phyloP scores from a whole-genome alignment of 2,888 invertebrate genomes.

The Apamea sordens region DNA sequence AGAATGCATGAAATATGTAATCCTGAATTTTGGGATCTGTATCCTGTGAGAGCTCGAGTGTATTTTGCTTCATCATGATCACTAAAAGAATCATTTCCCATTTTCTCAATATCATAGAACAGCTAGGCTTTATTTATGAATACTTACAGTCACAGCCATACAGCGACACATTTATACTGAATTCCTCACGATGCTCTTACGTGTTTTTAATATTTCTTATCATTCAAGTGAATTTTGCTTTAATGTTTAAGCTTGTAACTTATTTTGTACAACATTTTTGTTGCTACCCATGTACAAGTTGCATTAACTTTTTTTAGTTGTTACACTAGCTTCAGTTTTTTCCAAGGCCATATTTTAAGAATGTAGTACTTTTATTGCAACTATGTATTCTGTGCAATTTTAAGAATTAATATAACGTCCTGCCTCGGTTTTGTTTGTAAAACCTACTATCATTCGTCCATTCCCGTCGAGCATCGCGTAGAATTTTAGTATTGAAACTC shows the following conservation, averaged over 20 bases:
- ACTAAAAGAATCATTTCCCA: slow-evolving; percentile 75
- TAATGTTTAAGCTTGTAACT: slow-evolving; percentile 61
- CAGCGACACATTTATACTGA: slow-evolving; percentile 66
- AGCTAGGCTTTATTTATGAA: slow-evolving; percentile 81
- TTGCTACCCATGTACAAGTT: slow-evolving; percentile 36
- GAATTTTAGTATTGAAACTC: slow-evolving; percentile 69
- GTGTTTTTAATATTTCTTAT: slow-evolving; percentile 54
- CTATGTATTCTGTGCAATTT: slow-evolving; percentile 35
- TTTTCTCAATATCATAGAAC: slow-evolving; percentile 77
- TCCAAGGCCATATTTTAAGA: slow-evolving; percentile 43
- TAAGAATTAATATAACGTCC: slow-evolving; percentile 17
- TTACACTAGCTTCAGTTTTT: slow-evolving; percentile 40
- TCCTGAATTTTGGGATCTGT: slow-evolving; percentile 83
- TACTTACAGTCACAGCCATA: slow-evolving; percentile 63
- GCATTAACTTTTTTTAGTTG: slow-evolving; percentile 26
- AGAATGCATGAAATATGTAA: slow-evolving; percentile 85
- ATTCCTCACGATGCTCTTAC: slow-evolving; percentile 73
- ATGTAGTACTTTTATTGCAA: slow-evolving; percentile 38
- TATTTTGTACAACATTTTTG: slow-evolving; percentile 35
- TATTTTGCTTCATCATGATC: slow-evolving; percentile 80
- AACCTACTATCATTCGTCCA: slow-evolving; percentile 34
- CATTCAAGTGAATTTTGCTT: slow-evolving; percentile 60
- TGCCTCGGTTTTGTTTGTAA: slow-evolving; percentile 29
- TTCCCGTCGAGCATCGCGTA: slow-evolving; percentile 69
- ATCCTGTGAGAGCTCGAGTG: slow-evolving; percentile 84